Evolutionary conservation across 2,113 vertebrate genomes (phyloP).

Genomic region (Indicator maculatus): DNA sequence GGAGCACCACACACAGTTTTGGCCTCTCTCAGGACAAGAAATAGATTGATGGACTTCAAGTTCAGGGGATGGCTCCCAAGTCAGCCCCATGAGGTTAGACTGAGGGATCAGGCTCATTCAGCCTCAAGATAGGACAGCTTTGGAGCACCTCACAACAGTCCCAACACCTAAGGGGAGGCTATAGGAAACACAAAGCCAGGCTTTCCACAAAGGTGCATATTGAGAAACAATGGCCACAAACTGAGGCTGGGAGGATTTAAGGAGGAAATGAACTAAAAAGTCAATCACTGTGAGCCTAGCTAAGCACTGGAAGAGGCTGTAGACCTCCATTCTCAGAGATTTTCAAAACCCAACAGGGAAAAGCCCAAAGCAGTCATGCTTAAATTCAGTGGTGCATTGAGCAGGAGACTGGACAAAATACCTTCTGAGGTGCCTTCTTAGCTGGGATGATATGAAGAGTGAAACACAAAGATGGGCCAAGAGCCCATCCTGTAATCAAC

Average conservation of each 20-base stretch:
- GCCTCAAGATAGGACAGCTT: not conserved
- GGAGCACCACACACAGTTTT: not conserved
- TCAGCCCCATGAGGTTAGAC: not conserved
- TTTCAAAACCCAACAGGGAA: not conserved
- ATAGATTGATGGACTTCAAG: not conserved
- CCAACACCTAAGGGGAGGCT: not conserved
- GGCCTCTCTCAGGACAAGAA: not conserved
- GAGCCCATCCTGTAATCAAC: not conserved
- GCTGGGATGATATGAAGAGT: not conserved
- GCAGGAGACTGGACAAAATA: not conserved
- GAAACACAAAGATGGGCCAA: not conserved
- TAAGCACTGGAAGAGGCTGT: not conserved
- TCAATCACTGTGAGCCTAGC: not conserved
- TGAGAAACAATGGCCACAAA: not conserved
- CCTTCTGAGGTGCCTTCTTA: not conserved
- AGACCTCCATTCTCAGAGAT: not conserved
- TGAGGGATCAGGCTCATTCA: not conserved
- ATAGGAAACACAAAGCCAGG: no score
- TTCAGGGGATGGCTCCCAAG: not conserved
- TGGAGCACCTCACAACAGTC: not conserved
- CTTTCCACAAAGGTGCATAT: not conserved
- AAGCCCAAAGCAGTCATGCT: not conserved
- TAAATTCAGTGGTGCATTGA: not conserved
- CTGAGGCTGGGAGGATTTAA: accelerated
- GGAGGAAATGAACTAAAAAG: not conserved